phyloP scores from a whole-genome alignment of 2,888 invertebrate genomes.

The Limulus polyphemus region DNA sequence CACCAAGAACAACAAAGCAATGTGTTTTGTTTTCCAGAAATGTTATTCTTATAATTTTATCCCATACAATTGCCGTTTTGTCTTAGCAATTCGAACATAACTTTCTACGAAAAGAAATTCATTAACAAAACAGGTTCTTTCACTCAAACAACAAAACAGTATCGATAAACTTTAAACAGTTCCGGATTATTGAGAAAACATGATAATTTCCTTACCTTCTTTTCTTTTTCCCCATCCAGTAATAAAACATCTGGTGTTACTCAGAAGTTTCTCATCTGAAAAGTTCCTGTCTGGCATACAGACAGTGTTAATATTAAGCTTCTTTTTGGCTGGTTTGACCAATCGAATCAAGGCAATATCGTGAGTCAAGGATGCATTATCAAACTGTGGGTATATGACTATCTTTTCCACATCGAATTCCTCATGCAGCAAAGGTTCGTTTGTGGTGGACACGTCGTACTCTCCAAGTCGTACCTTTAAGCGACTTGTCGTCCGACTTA shows the following conservation, averaged over 20 bases:
- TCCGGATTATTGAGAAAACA: slow-evolving; percentile 1
- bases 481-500: slow-evolving; percentile 9
- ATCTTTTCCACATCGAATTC: slow-evolving; percentile 32
- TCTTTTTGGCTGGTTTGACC: slow-evolving; percentile 28
- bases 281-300: slow-evolving; percentile 33
- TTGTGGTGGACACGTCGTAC: slow-evolving; percentile 36
- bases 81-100: no score
- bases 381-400: slow-evolving; percentile 29
- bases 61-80: no score
- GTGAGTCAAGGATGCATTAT: slow-evolving; percentile 34
- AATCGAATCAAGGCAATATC: slow-evolving; percentile 38
- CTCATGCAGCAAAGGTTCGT: slow-evolving; percentile 35
- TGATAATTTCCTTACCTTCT: slow-evolving; percentile 32
- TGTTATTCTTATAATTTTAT: no score
- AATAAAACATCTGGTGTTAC: slow-evolving; percentile 32
- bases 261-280: slow-evolving; percentile 16
- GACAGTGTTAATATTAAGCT: slow-evolving; percentile 35
- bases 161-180: background rate
- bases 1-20: no score
- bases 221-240: slow-evolving; percentile 39
- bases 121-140: background rate
- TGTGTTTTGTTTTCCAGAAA: no score
- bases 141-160: slow-evolving; percentile 4
- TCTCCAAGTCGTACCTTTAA: slow-evolving; percentile 39
- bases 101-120: no score